Evolutionary conservation across 2,888 invertebrate species (phyloP).

Genomic region (Phaonia tiefii): DNA sequence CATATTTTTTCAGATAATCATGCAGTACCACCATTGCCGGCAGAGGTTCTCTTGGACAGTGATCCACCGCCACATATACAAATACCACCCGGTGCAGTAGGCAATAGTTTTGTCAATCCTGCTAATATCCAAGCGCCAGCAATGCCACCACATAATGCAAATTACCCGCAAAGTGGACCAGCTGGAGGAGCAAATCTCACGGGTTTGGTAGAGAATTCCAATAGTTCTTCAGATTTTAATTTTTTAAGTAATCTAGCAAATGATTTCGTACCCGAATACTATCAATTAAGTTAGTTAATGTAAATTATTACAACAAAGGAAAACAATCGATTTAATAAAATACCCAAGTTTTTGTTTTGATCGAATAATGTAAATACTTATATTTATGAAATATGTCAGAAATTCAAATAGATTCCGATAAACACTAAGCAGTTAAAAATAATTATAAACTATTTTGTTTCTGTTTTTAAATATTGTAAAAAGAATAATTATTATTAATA

Average conservation of each 20-base stretch:
- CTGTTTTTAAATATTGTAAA: too few species aligned
- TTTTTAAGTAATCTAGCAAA: conserved; percentile 95
- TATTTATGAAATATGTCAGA: too few species aligned
- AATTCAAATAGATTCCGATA: too few species aligned
- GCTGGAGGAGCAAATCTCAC: conserved; percentile 84
- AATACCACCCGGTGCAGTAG: conserved; percentile 43
- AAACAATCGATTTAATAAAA: neutral
- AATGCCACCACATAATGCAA: conserved; percentile 50
- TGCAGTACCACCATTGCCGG: conserved; percentile 30
- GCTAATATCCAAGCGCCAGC: conserved; percentile 44
- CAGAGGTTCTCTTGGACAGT: conserved; percentile 56
- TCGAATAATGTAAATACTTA: too few species aligned
- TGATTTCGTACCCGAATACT: conserved; percentile 96
- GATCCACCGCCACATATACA: conserved; percentile 63
- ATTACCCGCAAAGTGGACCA: conserved; percentile 60
- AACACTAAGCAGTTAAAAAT: neutral
- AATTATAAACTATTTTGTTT: neutral
- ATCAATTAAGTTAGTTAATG: conserved; percentile 82
- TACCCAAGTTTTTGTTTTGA: neutral
- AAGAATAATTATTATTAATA: neutral
- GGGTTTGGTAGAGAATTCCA: conserved; percentile 88
- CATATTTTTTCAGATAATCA: conserved; percentile 59
- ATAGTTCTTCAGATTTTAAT: conserved; percentile 96
- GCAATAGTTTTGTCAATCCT: conserved; percentile 67
- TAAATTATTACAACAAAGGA: conserved; percentile 60